Evolutionary conservation across 2,888 invertebrate species (phyloP).

Genomic region (Eurytoma californica): DNA sequence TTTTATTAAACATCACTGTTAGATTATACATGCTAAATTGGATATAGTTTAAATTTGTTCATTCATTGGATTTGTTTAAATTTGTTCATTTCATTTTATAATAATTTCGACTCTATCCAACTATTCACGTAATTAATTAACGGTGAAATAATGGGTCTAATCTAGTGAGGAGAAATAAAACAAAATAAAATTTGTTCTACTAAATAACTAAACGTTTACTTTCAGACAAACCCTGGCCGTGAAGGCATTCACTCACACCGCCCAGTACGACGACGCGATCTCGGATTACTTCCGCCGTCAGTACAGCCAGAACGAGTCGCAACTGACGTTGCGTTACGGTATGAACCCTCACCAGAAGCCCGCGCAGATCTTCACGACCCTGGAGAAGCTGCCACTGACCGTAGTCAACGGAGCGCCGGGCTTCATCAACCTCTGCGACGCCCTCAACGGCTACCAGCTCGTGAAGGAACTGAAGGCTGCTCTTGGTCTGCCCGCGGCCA

Average conservation of each 20-base stretch:
- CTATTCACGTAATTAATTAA: no score
- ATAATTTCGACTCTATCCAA: no score
- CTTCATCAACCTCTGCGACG: conserved; percentile 98
- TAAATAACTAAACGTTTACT: not conserved
- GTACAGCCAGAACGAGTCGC: conserved; percentile 86
- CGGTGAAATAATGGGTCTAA: no score
- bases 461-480: conserved; percentile 91
- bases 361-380: conserved; percentile 91
- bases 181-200: not conserved
- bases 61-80: no score
- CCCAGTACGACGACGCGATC: conserved; percentile 95
- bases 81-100: no score
- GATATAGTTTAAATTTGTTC: no score
- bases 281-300: conserved; percentile 96
- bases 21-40: no score
- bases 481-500: conserved; percentile 90
- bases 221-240: conserved; percentile 86
- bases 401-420: conserved; percentile 97
- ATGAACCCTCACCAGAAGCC: conserved; percentile 99
- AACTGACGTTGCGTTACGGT: conserved; percentile 92
- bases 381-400: conserved; percentile 86
- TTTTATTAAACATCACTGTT: no score
- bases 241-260: conserved; percentile 97
- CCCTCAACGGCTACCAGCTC: conserved; percentile 97
- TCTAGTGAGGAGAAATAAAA: no score